These are phyloP conservation scores for Gallirallus australis DNA, from an alignment of 2,797 vertebrate species.

Conservation along the genomic window DNA sequence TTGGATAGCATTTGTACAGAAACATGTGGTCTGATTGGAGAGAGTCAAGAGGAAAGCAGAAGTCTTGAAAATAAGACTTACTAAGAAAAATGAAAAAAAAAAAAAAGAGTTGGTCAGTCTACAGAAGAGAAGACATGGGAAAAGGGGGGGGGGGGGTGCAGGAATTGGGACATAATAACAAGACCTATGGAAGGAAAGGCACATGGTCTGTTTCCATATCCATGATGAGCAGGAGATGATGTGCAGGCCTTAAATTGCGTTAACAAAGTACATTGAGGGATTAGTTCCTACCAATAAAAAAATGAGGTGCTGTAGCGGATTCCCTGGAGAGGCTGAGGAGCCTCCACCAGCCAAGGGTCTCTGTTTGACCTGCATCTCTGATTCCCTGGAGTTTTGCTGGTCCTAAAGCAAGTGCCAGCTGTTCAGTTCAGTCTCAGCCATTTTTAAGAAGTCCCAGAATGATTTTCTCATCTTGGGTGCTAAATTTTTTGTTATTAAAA, in stretches of 20 bases:
- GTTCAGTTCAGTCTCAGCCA: neutral
- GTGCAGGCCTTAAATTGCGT: neutral
- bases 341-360: neutral
- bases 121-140: neutral
- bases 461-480: neutral
- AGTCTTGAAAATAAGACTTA: neutral
- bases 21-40: neutral
- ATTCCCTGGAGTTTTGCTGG: fast-evolving
- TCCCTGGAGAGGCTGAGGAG: neutral
- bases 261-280: neutral
- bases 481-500: neutral
- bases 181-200: neutral
- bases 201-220: neutral
- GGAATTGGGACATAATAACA: neutral
- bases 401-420: neutral
- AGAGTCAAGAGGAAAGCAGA: neutral
- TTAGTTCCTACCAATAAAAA: neutral
- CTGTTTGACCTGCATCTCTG: neutral
- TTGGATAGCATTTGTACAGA: neutral
- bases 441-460: neutral
- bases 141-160: neutral
- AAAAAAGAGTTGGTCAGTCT: neutral
- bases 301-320: neutral
- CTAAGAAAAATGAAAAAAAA: neutral
- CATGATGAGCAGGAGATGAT: neutral